Base-by-base conservation (phyloP, 2,888 invertebrate species). In the Lamproptera curius region DNA sequence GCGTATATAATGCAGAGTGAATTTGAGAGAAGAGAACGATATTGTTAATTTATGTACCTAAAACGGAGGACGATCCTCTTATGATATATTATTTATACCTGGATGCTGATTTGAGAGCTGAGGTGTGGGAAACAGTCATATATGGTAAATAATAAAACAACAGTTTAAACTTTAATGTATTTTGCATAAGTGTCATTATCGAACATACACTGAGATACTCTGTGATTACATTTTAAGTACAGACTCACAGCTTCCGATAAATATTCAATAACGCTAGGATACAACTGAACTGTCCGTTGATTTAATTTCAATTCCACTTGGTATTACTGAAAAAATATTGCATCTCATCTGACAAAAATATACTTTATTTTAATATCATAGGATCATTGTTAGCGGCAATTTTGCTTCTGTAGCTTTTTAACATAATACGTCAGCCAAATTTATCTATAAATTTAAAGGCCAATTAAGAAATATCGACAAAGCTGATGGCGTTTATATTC, bases 211-310 rank as follows among this genome's bases (percentile, higher is more conserved):
- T 79, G 80, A 83, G 80, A 82, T 81, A 80, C 76, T 77, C 76
- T 71, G 76, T 76, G 76, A 76, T 76, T 70, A 76, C 61, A 67
- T 68, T 75, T 82, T 87, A 87, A 86, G 86, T 87, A 86, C 86
- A 83, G 62, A 73, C 83, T 80, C 84, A 87, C 84, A 86, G 84
- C 84, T 78, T 81, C 65, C 62, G 64, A 73, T 73, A 74, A 79
- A 74, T 76, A 79, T 71, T 65, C 57, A 47, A 49, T 60, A 61
- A 57, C 50, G 52, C 59, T 58, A 59, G 65, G 58, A 63, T 56
- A 62, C 58, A 67, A 61, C 59, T 41, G 15, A 61, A 66, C 60
- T 62, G 62, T 64, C 52, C 55, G 61, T 50, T 36, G 20, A 17
- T 5, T 11, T 9, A 33, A 23, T 49, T 41, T 78, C 78, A 81